Evolutionary conservation across 2,888 invertebrate genomes (phyloP), one percentile per base, ranked within the genome.

Genomic region (Brachyptera putata): DNA sequence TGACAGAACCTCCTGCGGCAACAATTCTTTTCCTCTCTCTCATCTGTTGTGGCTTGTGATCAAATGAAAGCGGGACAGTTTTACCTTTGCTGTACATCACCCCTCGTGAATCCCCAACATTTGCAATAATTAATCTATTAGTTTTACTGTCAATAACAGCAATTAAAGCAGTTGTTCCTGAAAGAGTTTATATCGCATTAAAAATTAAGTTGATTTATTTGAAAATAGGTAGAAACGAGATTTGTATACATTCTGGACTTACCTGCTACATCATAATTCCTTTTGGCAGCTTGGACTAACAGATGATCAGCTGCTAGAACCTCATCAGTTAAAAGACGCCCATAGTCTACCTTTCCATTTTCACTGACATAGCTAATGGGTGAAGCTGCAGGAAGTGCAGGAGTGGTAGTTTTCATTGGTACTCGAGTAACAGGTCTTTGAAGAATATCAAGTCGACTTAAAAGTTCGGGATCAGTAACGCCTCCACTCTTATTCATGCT

Each of bases 1-100:
- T 90, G 55, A 97, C 91, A 71, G 92, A 92, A 16, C 97, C 96
- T 50, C 97, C 97, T 24, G 96, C 95, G 71, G 94, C 92, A 71
- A 91, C 90, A 69, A 97, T 97, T 65, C 96, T 82, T 71, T 88
- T 91, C 60, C 88, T 85, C 78, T 97, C 96, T 68, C 93, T 84
- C 66, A 89, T 85, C 90, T 91, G 92, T 72, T 95, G 92, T 37
- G 97, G 97, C 77, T 97, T 97, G 74, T 97, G 97, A 75, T 97
- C 97, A 74, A 92, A 93, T 1, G 96, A 95, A 5, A 97, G 77
- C 13, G 93, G 95, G 67, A 94, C 91, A 0, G 91, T 91, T 73
- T 89, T 90, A 36, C 95, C 95, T 70, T 87, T 85, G 50, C 83
- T 83, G 75, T 95, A 95, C 88, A 96, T 91, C 0, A 96, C 95